Percentiles rank a stretch among this genome's conserved stretches.
Evolutionary conservation across 2,113 vertebrate genomes (phyloP).

Genomic region (Nesoenas mayeri): DNA sequence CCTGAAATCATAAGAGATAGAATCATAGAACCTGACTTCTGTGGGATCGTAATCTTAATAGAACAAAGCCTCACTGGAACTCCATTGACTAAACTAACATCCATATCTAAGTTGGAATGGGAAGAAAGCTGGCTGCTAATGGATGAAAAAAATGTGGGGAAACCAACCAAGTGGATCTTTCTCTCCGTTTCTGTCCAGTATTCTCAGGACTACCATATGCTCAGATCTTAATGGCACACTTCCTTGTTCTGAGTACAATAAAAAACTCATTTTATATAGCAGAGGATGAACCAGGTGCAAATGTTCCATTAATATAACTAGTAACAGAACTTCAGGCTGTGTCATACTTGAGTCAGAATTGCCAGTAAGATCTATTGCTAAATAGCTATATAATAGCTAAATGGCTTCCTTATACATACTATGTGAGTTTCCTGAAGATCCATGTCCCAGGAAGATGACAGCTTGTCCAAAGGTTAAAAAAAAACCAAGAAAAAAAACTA

Average conservation of each 20-base stretch:
- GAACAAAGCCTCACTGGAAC: not conserved
- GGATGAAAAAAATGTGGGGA: not conserved
- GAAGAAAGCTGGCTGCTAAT: not conserved
- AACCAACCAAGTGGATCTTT: not conserved
- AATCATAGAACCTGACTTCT: not conserved
- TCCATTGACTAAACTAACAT: not conserved
- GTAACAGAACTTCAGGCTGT: not conserved
- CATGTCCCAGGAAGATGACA: not conserved
- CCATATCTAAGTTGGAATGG: not conserved
- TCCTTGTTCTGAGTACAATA: not conserved
- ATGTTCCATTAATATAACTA: not conserved
- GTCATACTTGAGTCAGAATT: not conserved
- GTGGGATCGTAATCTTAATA: not conserved
- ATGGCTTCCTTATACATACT: not conserved
- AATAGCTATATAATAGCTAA: not conserved
- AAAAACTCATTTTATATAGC: not conserved
- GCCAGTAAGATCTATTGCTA: not conserved
- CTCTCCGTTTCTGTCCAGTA: not conserved
- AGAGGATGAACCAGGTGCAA: not conserved
- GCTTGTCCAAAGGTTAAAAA: not conserved
- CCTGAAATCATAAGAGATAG: not conserved
- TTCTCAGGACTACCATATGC: not conserved
- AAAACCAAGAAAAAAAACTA: not conserved
- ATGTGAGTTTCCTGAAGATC: not conserved
- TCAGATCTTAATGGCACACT: not conserved